Evolutionary conservation across 2,113 vertebrate species (phyloP).

Genomic region (Zosterops lateralis): DNA sequence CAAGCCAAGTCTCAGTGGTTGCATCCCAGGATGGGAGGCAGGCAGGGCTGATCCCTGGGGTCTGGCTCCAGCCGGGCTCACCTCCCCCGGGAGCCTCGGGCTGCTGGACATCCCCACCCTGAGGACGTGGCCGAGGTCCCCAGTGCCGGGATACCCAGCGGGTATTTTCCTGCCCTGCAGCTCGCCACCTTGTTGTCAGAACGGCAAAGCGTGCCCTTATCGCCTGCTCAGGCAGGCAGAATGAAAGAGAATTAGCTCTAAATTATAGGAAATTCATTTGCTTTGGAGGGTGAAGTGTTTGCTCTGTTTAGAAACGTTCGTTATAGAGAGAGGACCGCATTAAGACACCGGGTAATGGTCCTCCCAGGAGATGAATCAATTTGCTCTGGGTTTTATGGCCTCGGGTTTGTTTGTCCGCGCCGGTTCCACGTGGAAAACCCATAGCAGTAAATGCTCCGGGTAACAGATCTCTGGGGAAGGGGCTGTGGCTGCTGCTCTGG

Average conservation of each 20-base stretch:
- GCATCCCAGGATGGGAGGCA: too few species aligned
- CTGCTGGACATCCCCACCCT: rapidly evolving
- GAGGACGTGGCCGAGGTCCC: rapidly evolving
- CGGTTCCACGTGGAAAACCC: slow-evolving; percentile 24
- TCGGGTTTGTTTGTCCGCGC: slow-evolving; percentile 53
- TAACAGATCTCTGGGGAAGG: not conserved
- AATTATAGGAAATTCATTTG: slow-evolving; percentile 80
- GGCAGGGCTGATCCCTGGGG: rapidly evolving
- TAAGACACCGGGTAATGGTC: slow-evolving; percentile 72
- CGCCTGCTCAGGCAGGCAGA: slow-evolving; percentile 74
- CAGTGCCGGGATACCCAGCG: not conserved
- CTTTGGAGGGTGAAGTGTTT: slow-evolving; percentile 75
- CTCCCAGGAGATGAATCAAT: slow-evolving; percentile 76
- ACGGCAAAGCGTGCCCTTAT: slow-evolving; percentile 69
- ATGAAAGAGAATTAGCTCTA: slow-evolving; percentile 77
- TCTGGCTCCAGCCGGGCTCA: rapidly evolving
- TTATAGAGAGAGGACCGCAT: slow-evolving; percentile 62
- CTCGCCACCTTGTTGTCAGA: slow-evolving; percentile 50
- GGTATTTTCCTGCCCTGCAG: slow-evolving; percentile 37
- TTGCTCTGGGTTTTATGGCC: slow-evolving; percentile 75
- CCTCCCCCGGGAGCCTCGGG: rapidly evolving
- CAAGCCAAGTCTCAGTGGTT: not conserved
- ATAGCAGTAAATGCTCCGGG: not conserved
- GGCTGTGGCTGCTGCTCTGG: not conserved
- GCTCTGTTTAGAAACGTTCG: slow-evolving; percentile 58